Evolutionary conservation across 1,140 invertebrate species (phyloP), one percentile per base, ranked within the genome.

Genomic region (Matsumurasca onukii): DNA sequence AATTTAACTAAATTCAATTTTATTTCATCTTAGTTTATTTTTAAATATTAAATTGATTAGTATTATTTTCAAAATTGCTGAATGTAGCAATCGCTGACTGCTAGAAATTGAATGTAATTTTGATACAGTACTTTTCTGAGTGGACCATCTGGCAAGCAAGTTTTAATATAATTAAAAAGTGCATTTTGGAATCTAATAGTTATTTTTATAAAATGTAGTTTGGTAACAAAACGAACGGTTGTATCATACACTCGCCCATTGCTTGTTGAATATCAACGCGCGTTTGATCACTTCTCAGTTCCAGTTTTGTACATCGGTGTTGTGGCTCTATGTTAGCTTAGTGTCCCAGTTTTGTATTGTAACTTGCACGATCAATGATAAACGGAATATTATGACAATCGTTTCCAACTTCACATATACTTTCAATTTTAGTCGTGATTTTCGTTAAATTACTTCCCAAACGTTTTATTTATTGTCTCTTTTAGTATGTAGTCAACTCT

Each of bases 361-460:
- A 20, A 17, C n/a, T 45, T 65, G 62, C 31, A 65, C 31, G 25
- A 65, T 31, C 20, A 24, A 15, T 65, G 2, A 45, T 30, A 65
- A 65, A 65, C 27, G n/a, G n/a, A n/a, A n/a, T n/a, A n/a, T n/a
- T n/a, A n/a, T 65, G 62, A 65, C 62, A 65, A 65, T 65, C 62
- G 62, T 65, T 65, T 25, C 5, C 24, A 59, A 25, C 24, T 2
- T 63, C 5, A 27, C 3, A 59, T 29, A 27, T 29, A 22, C 25
- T 3, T 51, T 17, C n/a, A 51, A 51, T 51, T 17, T 22, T 51
- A 20, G 39, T 51, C 17, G 17, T 9, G 24, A 5, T 51, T 51
- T 51, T 45, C n/a, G n/a, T n/a, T 45, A 45, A 57, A 9, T 57
- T 20, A 57, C 22, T 9, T 22, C 25, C 9, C 52, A 57, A n/a